Percentiles rank a stretch among this genome's conserved stretches.
Evolutionary conservation across 2,888 invertebrate species (phyloP).

Genomic region (Lucinisca nassula): DNA sequence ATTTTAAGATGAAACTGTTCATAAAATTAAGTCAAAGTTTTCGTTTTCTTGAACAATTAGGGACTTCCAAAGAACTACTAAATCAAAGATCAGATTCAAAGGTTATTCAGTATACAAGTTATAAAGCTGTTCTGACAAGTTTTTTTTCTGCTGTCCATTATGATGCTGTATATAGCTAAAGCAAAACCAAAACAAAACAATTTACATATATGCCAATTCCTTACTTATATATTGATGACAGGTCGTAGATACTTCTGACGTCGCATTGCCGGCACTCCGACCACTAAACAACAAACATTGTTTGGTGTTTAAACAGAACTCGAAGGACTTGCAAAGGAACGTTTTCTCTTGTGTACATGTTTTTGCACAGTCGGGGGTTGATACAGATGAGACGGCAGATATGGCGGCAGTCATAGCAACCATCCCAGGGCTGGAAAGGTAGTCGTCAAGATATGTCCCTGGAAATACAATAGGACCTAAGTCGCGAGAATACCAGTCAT

Average conservation of each 20-base stretch:
- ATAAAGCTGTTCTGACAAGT: no score
- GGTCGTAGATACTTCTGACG: background rate
- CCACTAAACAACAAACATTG: conserved; percentile 57
- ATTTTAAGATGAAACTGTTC: no score
- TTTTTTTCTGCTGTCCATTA: no score
- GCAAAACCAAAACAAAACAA: no score
- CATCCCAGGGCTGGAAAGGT: conserved; percentile 60
- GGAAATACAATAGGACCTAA: conserved; percentile 30
- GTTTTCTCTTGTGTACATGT: conserved; percentile 37
- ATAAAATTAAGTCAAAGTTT: no score
- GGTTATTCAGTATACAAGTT: no score
- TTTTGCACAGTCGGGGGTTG: conserved; percentile 72
- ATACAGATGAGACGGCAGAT: conserved; percentile 33
- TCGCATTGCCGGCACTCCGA: background rate
- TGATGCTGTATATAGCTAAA: no score
- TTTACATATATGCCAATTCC: no score
- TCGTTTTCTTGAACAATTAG: no score
- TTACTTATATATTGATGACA: conserved; percentile 55
- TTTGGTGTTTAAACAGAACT: conserved; percentile 64
- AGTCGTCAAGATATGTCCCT: conserved; percentile 74
- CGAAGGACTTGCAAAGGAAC: conserved; percentile 59
- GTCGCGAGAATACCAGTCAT: no score
- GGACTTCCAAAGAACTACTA: no score
- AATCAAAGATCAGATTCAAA: no score
- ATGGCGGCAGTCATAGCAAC: conserved; percentile 59